Conservation (phyloP, 2,888 invertebrate genomes). For the Crepidodera aurea region DNA sequence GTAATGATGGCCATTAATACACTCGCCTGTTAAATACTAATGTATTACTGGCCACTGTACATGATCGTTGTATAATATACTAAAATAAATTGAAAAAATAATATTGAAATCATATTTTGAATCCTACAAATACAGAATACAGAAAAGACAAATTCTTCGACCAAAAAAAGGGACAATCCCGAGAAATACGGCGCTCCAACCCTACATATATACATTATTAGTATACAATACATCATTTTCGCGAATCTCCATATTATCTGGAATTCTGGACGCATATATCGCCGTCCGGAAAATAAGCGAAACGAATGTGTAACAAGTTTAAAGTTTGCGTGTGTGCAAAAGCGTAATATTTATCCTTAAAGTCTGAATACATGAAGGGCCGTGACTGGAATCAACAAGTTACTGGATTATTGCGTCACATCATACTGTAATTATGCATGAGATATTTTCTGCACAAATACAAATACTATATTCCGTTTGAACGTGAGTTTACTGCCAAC, state of each 20-base stretch:
- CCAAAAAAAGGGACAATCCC: too few species aligned
- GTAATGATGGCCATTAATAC: too few species aligned
- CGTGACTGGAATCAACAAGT: neutral
- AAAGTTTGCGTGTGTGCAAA: neutral
- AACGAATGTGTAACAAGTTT: neutral
- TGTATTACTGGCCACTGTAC: too few species aligned
- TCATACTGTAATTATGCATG: neutral
- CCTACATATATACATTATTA: too few species aligned
- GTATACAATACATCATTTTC: too few species aligned
- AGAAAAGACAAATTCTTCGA: too few species aligned
- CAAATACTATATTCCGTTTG: neutral
- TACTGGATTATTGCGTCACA: neutral
- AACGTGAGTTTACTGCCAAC: neutral
- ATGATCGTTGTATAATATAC: too few species aligned
- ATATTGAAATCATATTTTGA: too few species aligned
- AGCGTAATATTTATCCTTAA: neutral
- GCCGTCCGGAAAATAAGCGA: neutral
- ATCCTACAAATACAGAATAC: too few species aligned
- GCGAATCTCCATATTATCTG: neutral
- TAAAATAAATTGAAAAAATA: too few species aligned
- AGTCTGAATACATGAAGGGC: neutral
- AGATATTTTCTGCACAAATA: neutral
- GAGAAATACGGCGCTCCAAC: too few species aligned
- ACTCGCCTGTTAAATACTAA: too few species aligned
- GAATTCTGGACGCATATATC: neutral